A percentile compares a stretch with the other conserved stretches of the same genome.
These are phyloP conservation scores for Eremophila alpestris DNA, from an alignment of 2,797 vertebrate genomes.

Conservation along the genomic window DNA sequence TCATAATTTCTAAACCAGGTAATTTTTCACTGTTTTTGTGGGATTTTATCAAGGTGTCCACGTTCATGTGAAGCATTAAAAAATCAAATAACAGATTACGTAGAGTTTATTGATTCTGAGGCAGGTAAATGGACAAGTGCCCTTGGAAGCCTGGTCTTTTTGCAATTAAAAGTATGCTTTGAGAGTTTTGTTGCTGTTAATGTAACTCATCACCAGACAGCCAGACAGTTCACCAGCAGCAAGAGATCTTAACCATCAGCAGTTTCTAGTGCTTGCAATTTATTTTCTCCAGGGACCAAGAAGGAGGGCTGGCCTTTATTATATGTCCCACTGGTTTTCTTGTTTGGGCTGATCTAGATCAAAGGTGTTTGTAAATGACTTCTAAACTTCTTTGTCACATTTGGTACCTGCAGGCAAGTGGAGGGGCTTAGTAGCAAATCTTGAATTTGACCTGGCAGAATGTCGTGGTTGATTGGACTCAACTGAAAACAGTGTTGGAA, in stretches of 20 bases:
- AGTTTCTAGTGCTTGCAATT: background rate
- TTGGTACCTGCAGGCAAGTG: background rate
- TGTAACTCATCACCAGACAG: background rate
- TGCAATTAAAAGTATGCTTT: background rate
- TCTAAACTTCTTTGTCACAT: background rate
- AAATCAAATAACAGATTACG: background rate
- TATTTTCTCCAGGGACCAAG: background rate
- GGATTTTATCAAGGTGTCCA: background rate
- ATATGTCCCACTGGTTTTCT: background rate
- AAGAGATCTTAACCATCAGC: background rate
- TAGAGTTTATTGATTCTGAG: background rate
- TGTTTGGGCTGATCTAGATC: background rate
- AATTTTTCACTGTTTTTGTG: background rate
- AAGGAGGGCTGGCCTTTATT: background rate
- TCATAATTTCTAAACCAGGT: background rate
- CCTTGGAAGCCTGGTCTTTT: background rate
- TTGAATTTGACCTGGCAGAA: background rate
- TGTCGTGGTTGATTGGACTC: background rate
- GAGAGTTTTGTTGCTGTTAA: background rate
- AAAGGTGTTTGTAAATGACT: background rate
- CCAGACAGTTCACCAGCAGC: background rate
- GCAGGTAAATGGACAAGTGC: background rate
- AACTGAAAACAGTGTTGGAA: background rate
- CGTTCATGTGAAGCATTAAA: background rate
- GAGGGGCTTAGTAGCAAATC: background rate